Percentiles rank a stretch among this genome's conserved stretches.
phyloP scores from a whole-genome alignment of 2,797 vertebrate species.

The Chaetophractus vellerosus region DNA sequence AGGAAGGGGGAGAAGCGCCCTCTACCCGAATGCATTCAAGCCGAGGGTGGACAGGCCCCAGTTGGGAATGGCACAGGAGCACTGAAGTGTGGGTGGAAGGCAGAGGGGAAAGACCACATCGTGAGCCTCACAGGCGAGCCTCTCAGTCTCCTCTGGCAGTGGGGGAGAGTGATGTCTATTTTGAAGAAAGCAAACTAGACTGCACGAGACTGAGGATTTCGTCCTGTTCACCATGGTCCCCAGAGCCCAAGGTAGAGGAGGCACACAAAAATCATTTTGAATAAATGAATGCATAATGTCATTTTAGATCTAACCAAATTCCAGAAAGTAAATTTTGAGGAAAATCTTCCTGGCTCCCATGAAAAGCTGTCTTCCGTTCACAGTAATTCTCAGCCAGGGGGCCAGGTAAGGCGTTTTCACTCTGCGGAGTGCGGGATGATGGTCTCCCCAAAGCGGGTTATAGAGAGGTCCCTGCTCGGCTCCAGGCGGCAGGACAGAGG shows the following conservation, averaged over 20 bases:
- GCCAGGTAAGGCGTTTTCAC: fast-evolving
- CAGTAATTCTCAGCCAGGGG: not conserved
- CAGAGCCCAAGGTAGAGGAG: not conserved
- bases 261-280: not conserved
- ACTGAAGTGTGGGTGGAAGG: not conserved
- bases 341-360: not conserved
- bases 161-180: not conserved
- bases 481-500: not conserved
- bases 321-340: conserved; percentile 40
- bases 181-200: conserved; percentile 6
- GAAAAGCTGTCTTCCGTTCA: not conserved
- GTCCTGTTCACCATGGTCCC: not conserved
- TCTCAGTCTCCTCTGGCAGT: not conserved
- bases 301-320: conserved; percentile 44
- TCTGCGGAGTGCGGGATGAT: not conserved
- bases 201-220: not conserved
- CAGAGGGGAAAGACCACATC: not conserved
- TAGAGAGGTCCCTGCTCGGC: not conserved
- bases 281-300: conserved; percentile 29
- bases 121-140: fast-evolving
- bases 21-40: not conserved
- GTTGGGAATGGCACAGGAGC: not conserved
- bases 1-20: not conserved
- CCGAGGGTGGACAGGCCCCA: not conserved
- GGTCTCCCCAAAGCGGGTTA: not conserved